phyloP scores from a whole-genome alignment of 1,140 invertebrate species.

The Bombus pascuorum region DNA sequence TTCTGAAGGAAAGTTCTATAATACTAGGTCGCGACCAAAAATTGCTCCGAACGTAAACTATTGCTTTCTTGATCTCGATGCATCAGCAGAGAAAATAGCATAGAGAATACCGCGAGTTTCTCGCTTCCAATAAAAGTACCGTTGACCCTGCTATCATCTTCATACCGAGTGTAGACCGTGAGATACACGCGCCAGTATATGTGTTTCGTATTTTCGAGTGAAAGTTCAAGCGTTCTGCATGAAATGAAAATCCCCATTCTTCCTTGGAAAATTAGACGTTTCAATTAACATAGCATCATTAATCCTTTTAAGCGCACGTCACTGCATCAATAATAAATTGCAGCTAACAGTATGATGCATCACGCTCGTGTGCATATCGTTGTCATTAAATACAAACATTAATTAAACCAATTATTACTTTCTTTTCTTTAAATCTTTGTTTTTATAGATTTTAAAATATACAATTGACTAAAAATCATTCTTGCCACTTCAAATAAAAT shows the following conservation, averaged over 20 bases:
- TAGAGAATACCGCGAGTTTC: slow-evolving; percentile 28
- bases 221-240: background rate
- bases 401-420: too few species aligned
- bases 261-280: too few species aligned
- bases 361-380: too few species aligned
- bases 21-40: slow-evolving; percentile 1
- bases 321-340: too few species aligned
- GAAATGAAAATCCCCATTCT: background rate
- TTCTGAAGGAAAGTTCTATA: background rate
- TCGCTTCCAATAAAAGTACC: slow-evolving; percentile 27
- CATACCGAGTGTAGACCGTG: background rate
- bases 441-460: background rate
- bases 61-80: background rate
- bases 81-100: slow-evolving; percentile 10
- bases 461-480: background rate
- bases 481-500: too few species aligned
- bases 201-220: slow-evolving; percentile 14
- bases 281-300: background rate
- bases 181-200: background rate
- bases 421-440: background rate
- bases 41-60: background rate
- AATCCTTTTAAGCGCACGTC: too few species aligned
- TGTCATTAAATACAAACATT: too few species aligned
- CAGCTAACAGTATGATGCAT: too few species aligned
- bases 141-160: slow-evolving; percentile 18